Evolutionary conservation across 2,113 vertebrate species (phyloP), one percentile per base, ranked within the genome.

Genomic region (Pungitius pungitius): DNA sequence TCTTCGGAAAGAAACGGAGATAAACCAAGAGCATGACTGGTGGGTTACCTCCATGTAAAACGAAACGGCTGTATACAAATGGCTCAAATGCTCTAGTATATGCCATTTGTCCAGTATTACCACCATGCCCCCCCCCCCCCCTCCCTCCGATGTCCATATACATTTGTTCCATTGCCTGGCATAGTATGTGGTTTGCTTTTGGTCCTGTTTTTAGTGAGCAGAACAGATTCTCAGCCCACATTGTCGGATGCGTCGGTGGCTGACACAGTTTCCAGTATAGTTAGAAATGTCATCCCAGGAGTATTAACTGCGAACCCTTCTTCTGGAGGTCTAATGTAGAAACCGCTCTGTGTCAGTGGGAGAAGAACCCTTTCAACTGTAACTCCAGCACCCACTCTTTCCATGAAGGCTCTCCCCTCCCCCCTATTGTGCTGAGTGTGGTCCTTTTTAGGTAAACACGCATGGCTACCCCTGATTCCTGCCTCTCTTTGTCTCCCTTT

Each of bases 361-460:
- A 22, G 75, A 69, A 61, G 22, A 75, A 79, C 69, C 64, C 63
- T 77, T 58, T 20, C 33, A 69, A 68, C 82, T 84, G 37, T 22
- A 82, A 65, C 60, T 84, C 82, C 74, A 74, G 75, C 81, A 77
- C 42, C 78, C 83, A 75, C 81, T 89, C 81, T 73, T 10, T 88
- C 81, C 80, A 37, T 83, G 35, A 69, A 73, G 65, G 22, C 57
- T 42, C 65, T 79, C 83, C 89, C 88, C 77, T 85, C 86, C 87
- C 86, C 33, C 88, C 87, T 55, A 69, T 43, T 14, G 33, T 77
- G 80, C 80, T 84, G 64, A 80, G 82, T 90, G 83, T 91, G 91
- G 82, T 84, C 84, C 83, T 84, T 87, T 43, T 91, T 88, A 87
- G 86, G 91, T 91, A 92, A 92, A 92, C 91, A 91, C 91, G 87